Evolutionary conservation across 53 echinoderm and acorn worm genomes (phyloP), one percentile per base, ranked within the genome.

Genomic region (Holothuria leucospilota): DNA sequence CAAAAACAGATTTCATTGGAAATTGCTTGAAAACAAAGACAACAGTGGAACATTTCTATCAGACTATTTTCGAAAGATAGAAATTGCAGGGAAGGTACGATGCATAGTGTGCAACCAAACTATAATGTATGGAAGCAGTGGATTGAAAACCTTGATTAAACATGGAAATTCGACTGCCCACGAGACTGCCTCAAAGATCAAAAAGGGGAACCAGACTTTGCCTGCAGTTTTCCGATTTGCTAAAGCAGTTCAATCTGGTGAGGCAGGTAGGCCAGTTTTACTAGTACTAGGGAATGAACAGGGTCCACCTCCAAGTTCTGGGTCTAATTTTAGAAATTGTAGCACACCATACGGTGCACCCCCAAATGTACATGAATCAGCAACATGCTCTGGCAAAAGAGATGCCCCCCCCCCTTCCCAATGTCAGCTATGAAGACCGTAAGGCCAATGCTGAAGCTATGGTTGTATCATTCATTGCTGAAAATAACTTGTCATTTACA

Each of bases 331-430:
- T 29, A 39, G 40, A 63, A 29, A 20, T 16, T 87, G 87, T 80
- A 51, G 26, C 62, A 38, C 82, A 8, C 82, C 62, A 49, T 88
- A 88, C 40, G 83, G 88, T 28, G 82, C 88, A 39, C 70, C 88
- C 27, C 88, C 88, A 68, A 88, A 88, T 81, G 65, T 82, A 13
- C 82, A 82, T 71, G 71, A 88, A 30, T 42, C 82, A 51, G 82
- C 88, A 65, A 68, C 40, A 29, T 88, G 88, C 72, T 82, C 72
- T n/a, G 82, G 69, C 40, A 88, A 82, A 69, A 88, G 67, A 88
- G 88, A 88, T 88, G 73, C n/a, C n/a, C n/a, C n/a, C 39, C 58
- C 88, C 88, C 15, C 81, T 88, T 70, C 72, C 88, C 46, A 88
- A 88, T 88, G 83, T 88, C 16, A 88, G 61, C 71, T 85, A 26